Conservation (phyloP, 2,113 vertebrate genomes). For the Cryptomyrus ogoouensis region DNA sequence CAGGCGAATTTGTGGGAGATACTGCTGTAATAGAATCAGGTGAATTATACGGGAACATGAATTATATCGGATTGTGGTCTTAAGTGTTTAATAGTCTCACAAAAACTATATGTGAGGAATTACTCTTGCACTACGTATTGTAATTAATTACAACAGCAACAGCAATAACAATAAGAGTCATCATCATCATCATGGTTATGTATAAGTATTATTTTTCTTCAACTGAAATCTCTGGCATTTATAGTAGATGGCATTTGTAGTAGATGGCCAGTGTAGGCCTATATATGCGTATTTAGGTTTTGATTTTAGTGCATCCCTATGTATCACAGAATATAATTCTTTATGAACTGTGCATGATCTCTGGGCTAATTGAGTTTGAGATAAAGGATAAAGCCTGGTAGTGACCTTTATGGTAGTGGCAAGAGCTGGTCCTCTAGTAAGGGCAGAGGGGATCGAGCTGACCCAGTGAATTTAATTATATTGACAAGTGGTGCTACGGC, state of each 20-base stretch:
- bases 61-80: not conserved
- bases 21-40: not conserved
- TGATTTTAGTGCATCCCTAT: not conserved
- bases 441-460: constrained; percentile 53
- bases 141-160: not conserved
- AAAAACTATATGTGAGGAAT: not conserved
- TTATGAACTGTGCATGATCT: constrained; percentile 41
- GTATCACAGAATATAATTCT: constrained; percentile 22
- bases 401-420: constrained; percentile 39
- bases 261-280: not conserved
- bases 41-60: not conserved
- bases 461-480: constrained; percentile 37
- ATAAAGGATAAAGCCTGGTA: constrained; percentile 51
- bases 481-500: not conserved
- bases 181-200: not conserved
- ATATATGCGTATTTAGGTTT: not conserved
- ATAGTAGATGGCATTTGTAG: too few species aligned
- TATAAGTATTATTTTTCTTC: not conserved
- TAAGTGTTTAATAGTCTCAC: not conserved
- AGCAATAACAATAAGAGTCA: not conserved
- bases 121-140: not conserved
- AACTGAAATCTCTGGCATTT: not conserved
- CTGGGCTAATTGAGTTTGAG: constrained; percentile 53
- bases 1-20: not conserved
- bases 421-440: constrained; percentile 52